Evolutionary conservation across 2,113 vertebrate species (phyloP).

Genomic region (Smithornis capensis): DNA sequence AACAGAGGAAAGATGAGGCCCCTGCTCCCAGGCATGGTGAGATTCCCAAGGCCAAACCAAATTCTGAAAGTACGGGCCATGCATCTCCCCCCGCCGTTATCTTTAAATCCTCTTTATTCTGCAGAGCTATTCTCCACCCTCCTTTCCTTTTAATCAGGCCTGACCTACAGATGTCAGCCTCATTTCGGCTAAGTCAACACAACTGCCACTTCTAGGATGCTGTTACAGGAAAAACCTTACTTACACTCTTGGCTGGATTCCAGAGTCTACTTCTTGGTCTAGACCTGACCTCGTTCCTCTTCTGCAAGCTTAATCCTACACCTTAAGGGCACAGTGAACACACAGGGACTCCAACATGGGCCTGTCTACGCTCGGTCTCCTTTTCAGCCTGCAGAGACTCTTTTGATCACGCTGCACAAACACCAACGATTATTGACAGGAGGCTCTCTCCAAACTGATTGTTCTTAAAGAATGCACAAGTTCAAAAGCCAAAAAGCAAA

Average conservation of each 20-base stretch:
- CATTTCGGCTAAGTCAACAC: slow-evolving; percentile 55
- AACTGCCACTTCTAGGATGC: slow-evolving; percentile 47
- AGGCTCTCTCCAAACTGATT: background rate
- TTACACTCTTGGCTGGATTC: slow-evolving; percentile 41
- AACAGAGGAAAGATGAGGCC: background rate
- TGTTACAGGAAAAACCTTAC: slow-evolving; percentile 45
- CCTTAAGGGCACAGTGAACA: slow-evolving; percentile 31
- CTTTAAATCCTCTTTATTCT: slow-evolving; percentile 36
- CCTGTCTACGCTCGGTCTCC: background rate
- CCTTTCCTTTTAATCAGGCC: slow-evolving; percentile 53
- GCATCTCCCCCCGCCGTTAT: background rate
- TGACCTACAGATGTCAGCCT: slow-evolving; percentile 58
- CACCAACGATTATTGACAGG: background rate
- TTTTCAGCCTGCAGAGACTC: background rate
- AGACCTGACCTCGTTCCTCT: slow-evolving; percentile 43
- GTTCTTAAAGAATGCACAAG: background rate
- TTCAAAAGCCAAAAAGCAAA: background rate
- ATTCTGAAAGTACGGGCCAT: background rate
- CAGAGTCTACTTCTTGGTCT: slow-evolving; percentile 38
- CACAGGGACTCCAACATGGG: background rate
- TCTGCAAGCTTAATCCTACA: slow-evolving; percentile 42
- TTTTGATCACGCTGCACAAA: slow-evolving; percentile 5
- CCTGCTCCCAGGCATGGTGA: background rate
- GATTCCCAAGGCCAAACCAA: slow-evolving; percentile 17
- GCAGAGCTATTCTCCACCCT: slow-evolving; percentile 8